These are phyloP conservation scores for Acanthurus lineatus DNA, from an alignment of 2,797 vertebrate species.

Conservation along the genomic window DNA sequence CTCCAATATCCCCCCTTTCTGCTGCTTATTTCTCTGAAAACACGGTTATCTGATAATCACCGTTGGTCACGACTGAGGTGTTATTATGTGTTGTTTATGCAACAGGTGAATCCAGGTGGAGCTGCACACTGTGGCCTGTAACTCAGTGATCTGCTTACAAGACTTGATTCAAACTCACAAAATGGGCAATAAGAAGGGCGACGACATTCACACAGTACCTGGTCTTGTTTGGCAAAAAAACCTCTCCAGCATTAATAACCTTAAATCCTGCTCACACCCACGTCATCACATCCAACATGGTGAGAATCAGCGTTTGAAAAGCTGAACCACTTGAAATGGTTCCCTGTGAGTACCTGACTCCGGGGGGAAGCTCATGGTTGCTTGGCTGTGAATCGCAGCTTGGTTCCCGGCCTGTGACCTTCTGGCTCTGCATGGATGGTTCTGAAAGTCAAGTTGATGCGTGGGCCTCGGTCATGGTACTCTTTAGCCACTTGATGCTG, in stretches of 20 bases:
- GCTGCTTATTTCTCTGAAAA: constrained; percentile 20
- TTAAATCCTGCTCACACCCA: not conserved
- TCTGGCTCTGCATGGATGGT: constrained; percentile 86
- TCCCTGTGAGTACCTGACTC: not conserved
- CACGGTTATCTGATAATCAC: constrained; percentile 15
- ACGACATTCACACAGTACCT: too few relatives aligned
- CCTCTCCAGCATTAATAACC: too few relatives aligned
- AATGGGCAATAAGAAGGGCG: not conserved
- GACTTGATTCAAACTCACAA: not conserved
- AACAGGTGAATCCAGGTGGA: not conserved
- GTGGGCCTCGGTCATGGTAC: constrained; percentile 92
- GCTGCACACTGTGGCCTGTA: not conserved
- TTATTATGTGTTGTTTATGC: constrained; percentile 18
- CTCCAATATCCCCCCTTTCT: constrained; percentile 1
- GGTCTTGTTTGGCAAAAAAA: not conserved
- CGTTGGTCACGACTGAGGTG: constrained; percentile 11
- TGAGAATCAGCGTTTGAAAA: not conserved
- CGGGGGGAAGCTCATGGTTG: constrained; percentile 7
- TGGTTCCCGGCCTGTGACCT: constrained; percentile 59
- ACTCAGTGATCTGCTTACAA: constrained; percentile 2
- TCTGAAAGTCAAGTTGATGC: constrained; percentile 97
- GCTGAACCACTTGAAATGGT: not conserved
- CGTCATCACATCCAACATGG: not conserved
- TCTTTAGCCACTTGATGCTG: constrained; percentile 98
- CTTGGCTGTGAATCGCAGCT: constrained; percentile 53